Conservation (phyloP, 2,113 vertebrate genomes). For the Thymallus thymallus region DNA sequence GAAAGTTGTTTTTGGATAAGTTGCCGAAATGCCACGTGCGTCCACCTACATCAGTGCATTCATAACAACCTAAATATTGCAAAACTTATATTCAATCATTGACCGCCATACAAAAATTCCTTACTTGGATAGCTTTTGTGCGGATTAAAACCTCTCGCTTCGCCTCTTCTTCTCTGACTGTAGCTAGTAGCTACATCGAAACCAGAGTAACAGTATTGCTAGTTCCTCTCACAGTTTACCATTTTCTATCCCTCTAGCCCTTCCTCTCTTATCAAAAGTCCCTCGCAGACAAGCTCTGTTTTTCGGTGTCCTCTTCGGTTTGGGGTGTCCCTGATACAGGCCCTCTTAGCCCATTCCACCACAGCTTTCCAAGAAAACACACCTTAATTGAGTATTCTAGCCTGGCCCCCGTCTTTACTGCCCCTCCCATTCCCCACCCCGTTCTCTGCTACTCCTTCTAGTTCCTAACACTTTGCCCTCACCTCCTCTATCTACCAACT, state of each 20-base stretch:
- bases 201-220: not conserved
- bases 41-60: too few relatives aligned
- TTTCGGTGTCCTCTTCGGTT: conserved; percentile 6
- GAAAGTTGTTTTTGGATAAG: too few relatives aligned
- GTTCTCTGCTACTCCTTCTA: conserved; percentile 9
- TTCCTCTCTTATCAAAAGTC: conserved; percentile 20
- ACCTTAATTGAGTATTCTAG: conserved; percentile 75
- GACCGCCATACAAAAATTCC: too few relatives aligned
- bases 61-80: too few relatives aligned
- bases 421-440: conserved; percentile 60
- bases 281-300: conserved; percentile 1
- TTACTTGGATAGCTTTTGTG: too few relatives aligned
- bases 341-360: conserved; percentile 57
- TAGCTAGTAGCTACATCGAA: not conserved
- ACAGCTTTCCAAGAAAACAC: conserved; percentile 76
- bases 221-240: conserved; percentile 40
- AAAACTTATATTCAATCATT: too few relatives aligned
- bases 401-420: conserved; percentile 63
- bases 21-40: too few relatives aligned
- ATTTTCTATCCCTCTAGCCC: conserved; percentile 3
- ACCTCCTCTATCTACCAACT: conserved; percentile 20
- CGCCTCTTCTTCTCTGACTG: not conserved
- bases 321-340: conserved; percentile 18
- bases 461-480: conserved; percentile 25
- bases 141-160: too few relatives aligned